Evolutionary conservation across 2,797 vertebrate species (phyloP), one percentile per base, ranked within the genome.

Genomic region (Anguilla marmorata): DNA sequence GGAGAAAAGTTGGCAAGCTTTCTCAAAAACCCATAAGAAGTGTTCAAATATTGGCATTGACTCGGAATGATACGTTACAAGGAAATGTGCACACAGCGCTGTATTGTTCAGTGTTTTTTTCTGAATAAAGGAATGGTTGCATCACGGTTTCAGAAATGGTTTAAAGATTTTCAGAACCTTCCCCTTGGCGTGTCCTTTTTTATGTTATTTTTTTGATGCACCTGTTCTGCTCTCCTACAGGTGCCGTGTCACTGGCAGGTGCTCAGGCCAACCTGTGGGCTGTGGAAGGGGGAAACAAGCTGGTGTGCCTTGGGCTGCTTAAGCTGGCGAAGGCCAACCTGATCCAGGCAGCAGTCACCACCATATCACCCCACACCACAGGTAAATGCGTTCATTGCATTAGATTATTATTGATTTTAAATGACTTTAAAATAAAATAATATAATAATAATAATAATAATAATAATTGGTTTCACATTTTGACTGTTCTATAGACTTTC

Each of bases 281-380:
- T 0, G 97, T 99, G 88, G 98, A 99, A 94, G 99, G 98, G 92
- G 98, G 98, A 87, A 99, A 99, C 93, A 99, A 97, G 91, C 93
- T 99, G 93, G 97, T 99, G 72, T 99, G 98, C 90, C 98, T 97
- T 0, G 97, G 97, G 8, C 95, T 99, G 92, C 95, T 99, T 92
- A 98, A 97, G 93, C 93, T 97, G 87, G 97, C 98, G 83, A 98
- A 98, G 79, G 97, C 97, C 88, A 98, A 96, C 0, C 90, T 99
- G 90, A 96, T 98, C 91, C 94, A 95, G 0, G 98, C 97, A 85
- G 96, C 95, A 11, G 97, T 99, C 94, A 95, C 91, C 0, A 93
- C 96, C 21, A 88, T 99, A 92, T 96, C 96, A 83, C 95, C 97
- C 21, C 92, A 97, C 85, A 94, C 89, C 90, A 93, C 95, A 0